These are phyloP conservation scores for Pristis pectinata DNA, from an alignment of 2,797 vertebrate genomes.

Conservation along the genomic window DNA sequence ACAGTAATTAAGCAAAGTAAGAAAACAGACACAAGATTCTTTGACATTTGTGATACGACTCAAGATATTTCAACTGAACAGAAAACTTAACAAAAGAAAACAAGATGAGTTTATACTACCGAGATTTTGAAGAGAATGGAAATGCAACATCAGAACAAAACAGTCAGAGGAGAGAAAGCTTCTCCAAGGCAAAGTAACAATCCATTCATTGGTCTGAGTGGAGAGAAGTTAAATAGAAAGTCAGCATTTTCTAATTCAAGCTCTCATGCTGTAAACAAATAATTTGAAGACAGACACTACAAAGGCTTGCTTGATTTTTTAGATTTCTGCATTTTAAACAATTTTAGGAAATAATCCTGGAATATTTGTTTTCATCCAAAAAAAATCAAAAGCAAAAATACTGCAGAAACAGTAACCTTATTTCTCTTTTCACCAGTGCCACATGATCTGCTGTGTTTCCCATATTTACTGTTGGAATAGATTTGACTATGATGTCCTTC, in stretches of 20 bases:
- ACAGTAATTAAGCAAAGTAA: too few species aligned
- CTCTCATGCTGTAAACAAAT: not conserved
- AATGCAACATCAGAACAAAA: not conserved
- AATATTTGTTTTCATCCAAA: not conserved
- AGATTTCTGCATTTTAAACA: not conserved
- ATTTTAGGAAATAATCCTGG: not conserved
- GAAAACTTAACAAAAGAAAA: not conserved
- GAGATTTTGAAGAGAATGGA: not conserved
- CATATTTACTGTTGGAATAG: too few species aligned
- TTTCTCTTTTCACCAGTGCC: too few species aligned
- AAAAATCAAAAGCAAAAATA: not conserved
- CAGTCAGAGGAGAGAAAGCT: too few species aligned
- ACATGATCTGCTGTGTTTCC: too few species aligned
- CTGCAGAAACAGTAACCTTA: too few species aligned
- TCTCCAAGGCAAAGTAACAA: too few species aligned
- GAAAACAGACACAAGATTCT: too few species aligned
- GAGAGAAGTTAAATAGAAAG: not conserved
- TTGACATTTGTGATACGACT: too few species aligned
- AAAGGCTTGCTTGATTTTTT: not conserved
- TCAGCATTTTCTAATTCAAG: not conserved
- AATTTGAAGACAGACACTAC: not conserved
- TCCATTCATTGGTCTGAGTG: not conserved
- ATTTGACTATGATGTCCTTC: too few species aligned
- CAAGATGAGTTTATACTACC: not conserved
- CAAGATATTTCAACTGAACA: not conserved